These are phyloP conservation scores for Podiceps cristatus DNA, from an alignment of 2,113 vertebrate genomes.

Conservation along the genomic window DNA sequence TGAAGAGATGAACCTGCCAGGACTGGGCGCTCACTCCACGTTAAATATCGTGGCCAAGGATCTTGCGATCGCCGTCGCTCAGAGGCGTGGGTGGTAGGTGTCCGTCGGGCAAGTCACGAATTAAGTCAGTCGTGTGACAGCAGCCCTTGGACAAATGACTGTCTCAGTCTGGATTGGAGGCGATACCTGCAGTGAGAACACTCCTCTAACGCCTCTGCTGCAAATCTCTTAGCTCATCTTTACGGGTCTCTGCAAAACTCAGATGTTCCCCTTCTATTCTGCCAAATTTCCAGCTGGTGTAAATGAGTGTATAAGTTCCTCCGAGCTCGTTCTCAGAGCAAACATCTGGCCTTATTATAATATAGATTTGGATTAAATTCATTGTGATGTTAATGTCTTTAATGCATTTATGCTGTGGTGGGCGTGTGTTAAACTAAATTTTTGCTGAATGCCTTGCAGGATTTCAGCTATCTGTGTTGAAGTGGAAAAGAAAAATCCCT, in stretches of 20 bases:
- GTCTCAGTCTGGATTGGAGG: not conserved
- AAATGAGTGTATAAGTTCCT: not conserved
- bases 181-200: not conserved
- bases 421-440: not conserved
- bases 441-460: not conserved
- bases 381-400: not conserved
- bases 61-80: fast-evolving
- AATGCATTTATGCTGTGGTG: not conserved
- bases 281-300: constrained; percentile 38
- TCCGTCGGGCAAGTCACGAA: fast-evolving
- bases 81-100: not conserved
- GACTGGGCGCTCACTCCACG: fast-evolving
- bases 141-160: not conserved
- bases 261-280: not conserved
- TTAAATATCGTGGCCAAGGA: fast-evolving
- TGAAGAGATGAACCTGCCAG: not conserved
- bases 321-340: not conserved
- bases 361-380: not conserved
- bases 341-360: not conserved
- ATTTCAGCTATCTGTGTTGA: not conserved
- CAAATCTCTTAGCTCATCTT: not conserved
- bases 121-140: not conserved
- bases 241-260: not conserved
- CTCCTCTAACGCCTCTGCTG: not conserved
- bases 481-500: not conserved